Base-by-base conservation (phyloP, 1,140 invertebrate genomes). In the Drosophila malerkotliana region DNA sequence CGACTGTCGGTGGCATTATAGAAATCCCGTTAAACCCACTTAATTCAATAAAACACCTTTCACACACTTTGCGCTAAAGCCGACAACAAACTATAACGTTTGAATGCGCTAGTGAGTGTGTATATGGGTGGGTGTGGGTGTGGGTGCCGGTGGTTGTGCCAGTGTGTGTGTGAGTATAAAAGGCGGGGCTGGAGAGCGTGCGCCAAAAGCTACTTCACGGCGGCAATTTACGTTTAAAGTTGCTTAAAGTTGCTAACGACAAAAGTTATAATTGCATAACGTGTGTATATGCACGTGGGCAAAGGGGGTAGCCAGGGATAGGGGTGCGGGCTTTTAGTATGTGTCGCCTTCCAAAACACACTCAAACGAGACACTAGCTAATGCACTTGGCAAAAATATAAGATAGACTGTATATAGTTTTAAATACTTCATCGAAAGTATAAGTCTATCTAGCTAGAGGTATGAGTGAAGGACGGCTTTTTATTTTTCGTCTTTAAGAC, bases 201-300 rank as follows among this genome's bases (percentile, higher is more conserved):
- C 76, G 72, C 79, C 71, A 82, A 89, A 89, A 88, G 83, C 84
- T 88, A 88, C 83, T 90, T 90, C 82, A 90, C 80, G 73, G 77
- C 87, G 66, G 87, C 82, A 90, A 90, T 90, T 90, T 90, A 90
- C 87, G 87, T 90, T 90, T 90, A 90, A 90, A 90, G 88, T 90
- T 90, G 78, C 82, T 88, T 84, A 90, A 90, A 90, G 89, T 84
- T 90, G 63, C 89, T 90, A 90, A 90, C 88, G 88, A 90, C 88
- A 90, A 90, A 90, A 90, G 88, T 90, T 90, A 90, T 90, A 90
- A 90, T 90, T 90, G 88, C 88, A 88, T 90, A 90, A 85, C 85
- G 81, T 90, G 80, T 61, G 60, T 69, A 63, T 63, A 41, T 52
- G 51, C 53, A 34, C 53, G 45, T 30, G 24, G 30, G 1, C 9